These are phyloP conservation scores for Mesocricetus auratus DNA, from an alignment of 2,113 vertebrate genomes.

Conservation along the genomic window DNA sequence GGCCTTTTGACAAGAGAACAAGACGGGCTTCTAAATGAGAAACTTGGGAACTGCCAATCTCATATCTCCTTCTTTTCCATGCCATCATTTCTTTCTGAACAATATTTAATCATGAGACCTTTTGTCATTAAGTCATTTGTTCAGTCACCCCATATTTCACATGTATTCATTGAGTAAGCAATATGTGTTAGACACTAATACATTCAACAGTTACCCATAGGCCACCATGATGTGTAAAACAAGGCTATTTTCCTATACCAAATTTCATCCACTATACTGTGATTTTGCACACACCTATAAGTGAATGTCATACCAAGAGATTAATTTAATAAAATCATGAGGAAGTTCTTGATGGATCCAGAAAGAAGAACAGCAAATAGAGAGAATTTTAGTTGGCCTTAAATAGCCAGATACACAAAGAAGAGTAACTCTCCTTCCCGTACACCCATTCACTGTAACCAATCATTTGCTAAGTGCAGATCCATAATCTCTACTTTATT, in stretches of 20 bases:
- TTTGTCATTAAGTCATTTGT: not conserved
- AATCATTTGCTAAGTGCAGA: not conserved
- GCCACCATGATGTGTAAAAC: not conserved
- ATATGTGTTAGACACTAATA: not conserved
- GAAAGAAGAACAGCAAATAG: not conserved
- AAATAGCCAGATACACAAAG: not conserved
- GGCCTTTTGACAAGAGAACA: too few species aligned
- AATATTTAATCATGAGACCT: not conserved
- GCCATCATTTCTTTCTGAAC: not conserved
- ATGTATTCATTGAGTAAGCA: not conserved
- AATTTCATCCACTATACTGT: not conserved
- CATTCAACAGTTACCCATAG: accelerated
- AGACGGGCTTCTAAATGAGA: not conserved
- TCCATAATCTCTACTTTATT: not conserved
- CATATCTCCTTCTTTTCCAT: not conserved
- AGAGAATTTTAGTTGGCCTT: not conserved
- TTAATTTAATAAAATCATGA: not conserved
- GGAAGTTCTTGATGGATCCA: not conserved
- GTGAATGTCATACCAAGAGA: not conserved
- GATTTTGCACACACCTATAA: not conserved
- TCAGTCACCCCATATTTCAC: not conserved
- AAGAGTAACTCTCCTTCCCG: not conserved
- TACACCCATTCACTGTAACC: not conserved
- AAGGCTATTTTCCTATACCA: not conserved
- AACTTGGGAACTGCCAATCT: not conserved